Base-by-base conservation (phyloP, 2,888 invertebrate species). In the Malachius bipustulatus region DNA sequence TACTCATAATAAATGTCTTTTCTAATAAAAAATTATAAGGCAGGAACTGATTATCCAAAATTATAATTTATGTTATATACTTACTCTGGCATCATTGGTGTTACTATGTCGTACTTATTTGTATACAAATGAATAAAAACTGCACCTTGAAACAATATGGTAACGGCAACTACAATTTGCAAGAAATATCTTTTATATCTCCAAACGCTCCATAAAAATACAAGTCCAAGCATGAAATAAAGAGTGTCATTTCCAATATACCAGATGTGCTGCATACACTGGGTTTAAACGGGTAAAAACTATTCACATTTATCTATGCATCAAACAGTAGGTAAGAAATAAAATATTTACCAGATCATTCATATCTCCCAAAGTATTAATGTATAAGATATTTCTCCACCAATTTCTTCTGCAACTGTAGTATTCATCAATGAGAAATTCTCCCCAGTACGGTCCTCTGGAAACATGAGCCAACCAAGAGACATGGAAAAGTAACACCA, bases 261-360 rank as follows among this genome's bases (percentile, higher is more conserved):
- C 60, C 60, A 58, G 2, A 52, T 50, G 41, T 58, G 58, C 35
- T 51, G 52, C 27, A 57, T 33, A 39, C 58, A 57, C 57, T 58
- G 34, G 41, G 53, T 49, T 15, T 16, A 41, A 37, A 46, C 37
- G 26, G 39, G 35, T 11, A 38, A 6, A 26, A 39, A 43, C 6
- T 26, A 3, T 19, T 29, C 26, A 9, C n/a, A n/a, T n/a, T n/a
- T n/a, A 16, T 35, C 11, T 12, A 16, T 8, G 6, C 10, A 3
- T 26, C 30, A 16, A 6, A n/a, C 4, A 24, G 9, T 4, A 27
- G 12, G 1, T 8, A 15, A 24, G 8, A 30, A 16, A 32, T 19
- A 40, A 16, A 10, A 14, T 12, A 2, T 27, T 36, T 43, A 54
- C 54, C 50, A 55, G 54, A 29, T 52, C 33, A 30, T 44, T 28